These are phyloP conservation scores for Sitophilus oryzae DNA, from an alignment of 1,140 invertebrate genomes.

Conservation along the genomic window DNA sequence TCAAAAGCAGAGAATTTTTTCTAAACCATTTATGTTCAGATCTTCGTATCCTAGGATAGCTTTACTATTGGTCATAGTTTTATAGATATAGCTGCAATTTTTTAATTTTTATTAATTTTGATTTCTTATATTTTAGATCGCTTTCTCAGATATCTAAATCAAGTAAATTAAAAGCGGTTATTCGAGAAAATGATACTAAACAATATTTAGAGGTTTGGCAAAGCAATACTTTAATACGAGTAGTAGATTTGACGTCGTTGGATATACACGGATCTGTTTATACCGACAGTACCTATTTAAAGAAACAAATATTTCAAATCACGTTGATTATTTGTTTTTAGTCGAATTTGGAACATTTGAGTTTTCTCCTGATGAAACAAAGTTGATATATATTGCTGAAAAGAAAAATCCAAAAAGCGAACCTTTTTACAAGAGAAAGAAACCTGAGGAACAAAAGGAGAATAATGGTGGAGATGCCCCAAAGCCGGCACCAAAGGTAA, in stretches of 20 bases:
- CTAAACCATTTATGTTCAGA: no score
- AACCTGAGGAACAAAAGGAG: slow-evolving; percentile 45
- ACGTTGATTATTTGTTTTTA: no score
- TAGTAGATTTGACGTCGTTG: slow-evolving; percentile 61
- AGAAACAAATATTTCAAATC: slow-evolving; percentile 28
- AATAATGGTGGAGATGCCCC: slow-evolving; percentile 34
- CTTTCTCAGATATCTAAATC: slow-evolving; percentile 54
- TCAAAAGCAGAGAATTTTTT: no score
- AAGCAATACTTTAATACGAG: slow-evolving; percentile 50
- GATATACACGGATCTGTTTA: slow-evolving; percentile 58
- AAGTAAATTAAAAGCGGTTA: slow-evolving; percentile 53
- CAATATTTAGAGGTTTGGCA: slow-evolving; percentile 70
- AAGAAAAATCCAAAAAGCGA: slow-evolving; percentile 66
- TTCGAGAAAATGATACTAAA: slow-evolving; percentile 56
- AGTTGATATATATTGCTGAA: slow-evolving; percentile 74
- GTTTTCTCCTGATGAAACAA: slow-evolving; percentile 65
- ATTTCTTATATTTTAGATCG: slow-evolving; percentile 54
- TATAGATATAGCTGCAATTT: no score
- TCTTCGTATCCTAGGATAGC: no score
- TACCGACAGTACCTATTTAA: neutral
- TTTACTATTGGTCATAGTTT: no score
- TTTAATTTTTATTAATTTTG: neutral
- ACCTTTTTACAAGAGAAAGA: slow-evolving; percentile 64
- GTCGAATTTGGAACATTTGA: slow-evolving; percentile 68
- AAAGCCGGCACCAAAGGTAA: slow-evolving; percentile 17